These are phyloP conservation scores for Capitulum mitella DNA, from an alignment of 2,888 invertebrate species.

Conservation along the genomic window DNA sequence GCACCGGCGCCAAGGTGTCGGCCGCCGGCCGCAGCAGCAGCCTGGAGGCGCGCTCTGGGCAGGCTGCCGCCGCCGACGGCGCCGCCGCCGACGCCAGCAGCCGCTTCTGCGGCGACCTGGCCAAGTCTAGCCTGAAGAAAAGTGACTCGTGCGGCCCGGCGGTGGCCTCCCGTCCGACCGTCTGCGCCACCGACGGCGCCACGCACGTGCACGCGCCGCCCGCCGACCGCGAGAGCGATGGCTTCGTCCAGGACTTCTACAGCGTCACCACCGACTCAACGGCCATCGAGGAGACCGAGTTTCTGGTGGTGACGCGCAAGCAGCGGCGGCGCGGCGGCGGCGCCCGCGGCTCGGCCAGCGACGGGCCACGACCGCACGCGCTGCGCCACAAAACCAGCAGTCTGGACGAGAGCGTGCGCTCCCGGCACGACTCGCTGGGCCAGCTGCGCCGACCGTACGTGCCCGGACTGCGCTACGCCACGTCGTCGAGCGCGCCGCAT, in stretches of 20 bases:
- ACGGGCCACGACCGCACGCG: slow-evolving; percentile 36
- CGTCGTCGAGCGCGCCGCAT: slow-evolving; percentile 70
- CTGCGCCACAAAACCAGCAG: slow-evolving; percentile 37
- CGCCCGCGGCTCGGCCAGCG: slow-evolving; percentile 35
- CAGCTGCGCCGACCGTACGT: slow-evolving; percentile 32
- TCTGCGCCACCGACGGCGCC: not conserved
- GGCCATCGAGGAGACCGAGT: slow-evolving; percentile 50
- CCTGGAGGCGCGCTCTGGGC: slow-evolving; percentile 7
- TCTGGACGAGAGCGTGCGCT: slow-evolving; percentile 20
- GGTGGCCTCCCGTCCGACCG: not conserved
- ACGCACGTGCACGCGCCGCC: not conserved
- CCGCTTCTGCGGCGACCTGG: slow-evolving; percentile 2
- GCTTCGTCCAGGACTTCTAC: slow-evolving; percentile 13
- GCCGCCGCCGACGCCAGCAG: slow-evolving; percentile 6
- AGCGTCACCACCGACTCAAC: slow-evolving; percentile 25
- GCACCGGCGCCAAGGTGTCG: not conserved
- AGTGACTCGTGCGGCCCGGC: not conserved
- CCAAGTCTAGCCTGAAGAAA: slow-evolving; percentile 4
- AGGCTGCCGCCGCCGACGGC: not conserved
- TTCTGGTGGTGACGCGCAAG: slow-evolving; percentile 74
- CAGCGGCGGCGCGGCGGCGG: slow-evolving; percentile 56
- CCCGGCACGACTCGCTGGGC: slow-evolving; percentile 28
- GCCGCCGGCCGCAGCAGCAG: slow-evolving; percentile 24
- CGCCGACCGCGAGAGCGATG: not conserved
- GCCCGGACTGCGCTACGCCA: slow-evolving; percentile 49